Conservation (phyloP, 2,113 vertebrate species). For the Suncus etruscus region DNA sequence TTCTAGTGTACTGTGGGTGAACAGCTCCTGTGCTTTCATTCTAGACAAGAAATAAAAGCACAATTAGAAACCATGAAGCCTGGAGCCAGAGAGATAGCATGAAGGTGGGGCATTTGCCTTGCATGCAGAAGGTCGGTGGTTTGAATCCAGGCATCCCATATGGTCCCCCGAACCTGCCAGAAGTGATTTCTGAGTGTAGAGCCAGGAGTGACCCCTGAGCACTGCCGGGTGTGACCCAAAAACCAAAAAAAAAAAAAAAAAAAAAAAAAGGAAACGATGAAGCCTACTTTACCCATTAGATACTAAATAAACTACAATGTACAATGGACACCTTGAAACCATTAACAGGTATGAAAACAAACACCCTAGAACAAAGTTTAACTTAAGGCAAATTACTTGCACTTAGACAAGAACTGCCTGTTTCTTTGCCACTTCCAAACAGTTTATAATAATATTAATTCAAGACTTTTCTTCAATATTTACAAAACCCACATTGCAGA, state of each 20-base stretch:
- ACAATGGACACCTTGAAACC: background rate
- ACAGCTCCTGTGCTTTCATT: conserved; percentile 90
- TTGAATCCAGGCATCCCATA: too few species aligned
- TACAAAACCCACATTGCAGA: background rate
- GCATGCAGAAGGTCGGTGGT: too few species aligned
- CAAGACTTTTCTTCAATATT: background rate
- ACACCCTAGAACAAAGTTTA: background rate
- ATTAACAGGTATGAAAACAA: background rate
- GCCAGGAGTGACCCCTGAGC: too few species aligned
- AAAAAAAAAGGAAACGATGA: conserved; percentile 50
- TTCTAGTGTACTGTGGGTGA: conserved; percentile 88
- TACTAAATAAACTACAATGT: background rate
- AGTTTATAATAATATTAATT: background rate
- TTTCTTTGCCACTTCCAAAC: background rate
- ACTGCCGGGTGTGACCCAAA: too few species aligned
- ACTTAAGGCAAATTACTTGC: background rate
- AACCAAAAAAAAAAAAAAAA: conserved; percentile 75
- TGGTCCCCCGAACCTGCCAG: too few species aligned
- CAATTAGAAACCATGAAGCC: too few species aligned
- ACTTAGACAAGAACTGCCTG: background rate
- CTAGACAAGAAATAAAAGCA: conserved; percentile 85
- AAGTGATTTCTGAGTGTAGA: too few species aligned
- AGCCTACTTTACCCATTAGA: background rate
- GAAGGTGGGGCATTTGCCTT: too few species aligned
- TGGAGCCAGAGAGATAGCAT: too few species aligned